Evolutionary conservation across 2,888 invertebrate species (phyloP), one percentile per base, ranked within the genome.

Genomic region (Drosophila peninsularis): DNA sequence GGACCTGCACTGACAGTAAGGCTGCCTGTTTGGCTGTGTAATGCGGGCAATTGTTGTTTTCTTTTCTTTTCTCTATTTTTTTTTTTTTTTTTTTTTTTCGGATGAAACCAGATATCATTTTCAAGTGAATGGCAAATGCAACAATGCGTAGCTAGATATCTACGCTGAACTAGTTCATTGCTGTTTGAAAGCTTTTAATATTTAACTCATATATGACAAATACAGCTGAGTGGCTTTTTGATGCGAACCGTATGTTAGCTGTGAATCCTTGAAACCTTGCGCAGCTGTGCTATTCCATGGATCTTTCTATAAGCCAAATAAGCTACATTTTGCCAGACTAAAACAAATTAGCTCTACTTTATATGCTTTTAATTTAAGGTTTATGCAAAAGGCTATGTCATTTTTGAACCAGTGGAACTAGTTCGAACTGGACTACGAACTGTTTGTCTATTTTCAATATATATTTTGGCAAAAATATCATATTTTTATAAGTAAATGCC

Each of bases 41-140:
- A 73, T 67, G 67, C 54, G 42, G 58, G 27, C 49, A 56, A 66
- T 66, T 73, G 63, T 54, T 53, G 41, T 53, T 19, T 34, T 50
- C 19, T 14, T 41, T 42, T 44, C 4, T 7, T 19, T 9, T 10
- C 10, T 39, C 41, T 2, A 21, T 9, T 13, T 13, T 44, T 2
- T 34, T 9, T 13, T 13, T 53, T 44, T 44, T 11, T 27, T 9
- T 49, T 10, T 2, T 14, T 21, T 50, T 50, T 21, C n/a, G 45
- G 24, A 21, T 54, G 14, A 49, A 57, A n/a, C 41, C 41, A 55
- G 17, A 58, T 69, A 52, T n/a, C 27, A 57, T 69, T 63, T 17
- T 56, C 41, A 47, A 42, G 41, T 72, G 69, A 56, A 68, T 58
- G 61, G 27, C 71, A 63, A 42, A 54, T 60, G 24, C 21, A 34